Percentiles rank a stretch among this genome's conserved stretches.
Evolutionary conservation across 1,140 invertebrate genomes (phyloP).

Genomic region (Brachystomella parvula): DNA sequence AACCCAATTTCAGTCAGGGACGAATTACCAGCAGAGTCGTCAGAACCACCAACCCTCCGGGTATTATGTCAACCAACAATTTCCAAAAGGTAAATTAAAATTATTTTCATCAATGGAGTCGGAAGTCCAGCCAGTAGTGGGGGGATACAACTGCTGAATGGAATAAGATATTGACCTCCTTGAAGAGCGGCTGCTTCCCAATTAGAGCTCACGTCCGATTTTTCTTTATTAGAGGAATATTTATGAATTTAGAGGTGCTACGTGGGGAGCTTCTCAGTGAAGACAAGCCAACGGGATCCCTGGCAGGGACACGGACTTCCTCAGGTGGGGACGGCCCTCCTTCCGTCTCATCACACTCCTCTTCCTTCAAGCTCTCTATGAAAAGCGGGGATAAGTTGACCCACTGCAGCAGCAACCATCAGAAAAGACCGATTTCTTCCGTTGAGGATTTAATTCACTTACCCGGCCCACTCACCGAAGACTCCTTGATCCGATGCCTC

Average conservation of each 20-base stretch:
- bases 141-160: not conserved
- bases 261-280: slow-evolving; percentile 15
- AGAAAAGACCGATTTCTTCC: slow-evolving; percentile 41
- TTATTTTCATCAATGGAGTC: not conserved
- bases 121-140: not conserved
- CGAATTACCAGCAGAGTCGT: slow-evolving; percentile 24
- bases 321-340: slow-evolving; percentile 31
- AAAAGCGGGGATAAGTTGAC: slow-evolving; percentile 14
- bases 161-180: not conserved
- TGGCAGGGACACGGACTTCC: slow-evolving; percentile 28
- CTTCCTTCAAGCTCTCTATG: slow-evolving; percentile 20
- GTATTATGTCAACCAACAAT: slow-evolving; percentile 36
- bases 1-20: no score
- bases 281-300: slow-evolving; percentile 27
- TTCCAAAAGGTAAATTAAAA: slow-evolving; percentile 31
- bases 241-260: slow-evolving; percentile 24
- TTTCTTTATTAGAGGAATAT: no score
- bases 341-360: slow-evolving; percentile 30
- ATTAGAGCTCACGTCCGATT: no score
- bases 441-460: slow-evolving; percentile 86
- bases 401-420: not conserved
- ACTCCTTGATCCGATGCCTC: slow-evolving; percentile 80
- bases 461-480: slow-evolving; percentile 82
- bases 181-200: not conserved
- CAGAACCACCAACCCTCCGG: slow-evolving; percentile 13